Percentiles rank a stretch among this genome's conserved stretches.
These are phyloP conservation scores for Agonopterix arenella DNA, from an alignment of 2,888 invertebrate genomes.

Conservation along the genomic window DNA sequence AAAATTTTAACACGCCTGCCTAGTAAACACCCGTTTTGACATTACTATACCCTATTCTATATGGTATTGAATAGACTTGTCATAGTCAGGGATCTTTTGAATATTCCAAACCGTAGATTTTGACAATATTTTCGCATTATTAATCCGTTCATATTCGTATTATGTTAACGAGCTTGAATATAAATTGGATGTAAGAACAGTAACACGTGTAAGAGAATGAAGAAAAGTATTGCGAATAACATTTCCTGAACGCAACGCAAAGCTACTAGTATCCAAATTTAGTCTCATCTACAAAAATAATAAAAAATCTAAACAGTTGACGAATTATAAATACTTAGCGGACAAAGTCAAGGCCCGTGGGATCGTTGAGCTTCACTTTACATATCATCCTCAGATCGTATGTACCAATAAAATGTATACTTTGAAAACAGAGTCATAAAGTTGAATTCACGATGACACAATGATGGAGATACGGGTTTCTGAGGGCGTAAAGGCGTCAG, in stretches of 20 bases:
- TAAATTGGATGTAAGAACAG: neutral
- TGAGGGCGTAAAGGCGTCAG: slow-evolving; percentile 12
- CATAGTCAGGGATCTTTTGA: neutral
- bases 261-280: neutral
- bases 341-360: slow-evolving; percentile 48
- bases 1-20: slow-evolving; percentile 56
- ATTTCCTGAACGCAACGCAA: neutral
- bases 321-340: slow-evolving; percentile 45
- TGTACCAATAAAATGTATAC: slow-evolving; percentile 24
- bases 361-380: slow-evolving; percentile 20
- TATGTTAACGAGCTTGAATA: neutral
- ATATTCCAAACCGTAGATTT: neutral
- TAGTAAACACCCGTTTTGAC: slow-evolving; percentile 40
- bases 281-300: slow-evolving; percentile 1
- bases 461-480: slow-evolving; percentile 26
- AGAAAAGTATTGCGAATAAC: neutral
- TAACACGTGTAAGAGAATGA: neutral
- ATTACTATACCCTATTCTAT: slow-evolving; percentile 15
- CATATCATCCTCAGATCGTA: neutral
- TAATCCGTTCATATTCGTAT: too few species aligned
- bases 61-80: neutral
- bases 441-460: slow-evolving; percentile 29
- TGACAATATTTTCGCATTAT: too few species aligned
- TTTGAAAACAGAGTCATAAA: slow-evolving; percentile 29
- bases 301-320: slow-evolving; percentile 27